Base-by-base conservation (phyloP, 92 coral and sea anemone species). In the Bergia sp. region DNA sequence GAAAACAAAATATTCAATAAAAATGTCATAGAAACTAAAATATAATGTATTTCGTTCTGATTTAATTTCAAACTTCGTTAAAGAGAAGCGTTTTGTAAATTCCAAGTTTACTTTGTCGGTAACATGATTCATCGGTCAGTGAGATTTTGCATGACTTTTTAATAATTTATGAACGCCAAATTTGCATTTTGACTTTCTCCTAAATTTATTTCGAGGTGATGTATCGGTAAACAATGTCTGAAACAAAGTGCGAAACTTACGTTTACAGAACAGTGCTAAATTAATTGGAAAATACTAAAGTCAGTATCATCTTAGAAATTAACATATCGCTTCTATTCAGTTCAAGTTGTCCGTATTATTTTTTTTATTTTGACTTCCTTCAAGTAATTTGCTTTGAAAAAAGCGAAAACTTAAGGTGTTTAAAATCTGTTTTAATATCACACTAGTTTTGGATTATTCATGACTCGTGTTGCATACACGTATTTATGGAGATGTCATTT, bases 101-200 rank as follows among this genome's bases (percentile, higher is more conserved):
- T 45, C 21, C 74, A 10, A 84, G 29, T 84, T 69, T 84, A 72
- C 64, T 84, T 84, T 21, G 79, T 73, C 69, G 13, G 61, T 84
- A 84, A 84, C 36, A 71, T 67, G 74, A 84, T 69, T 84, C 87
- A 84, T 84, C 61, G 74, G 71, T 84, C 45, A 47, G 77, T 69
- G 66, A 84, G 79, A 84, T 71, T 84, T 84, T 84, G 87, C 79
- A 71, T 84, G 87, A 71, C 79, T 84, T 69, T 84, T 84, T 71
- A 84, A 84, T 84, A 69, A 84, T 84, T 84, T 84, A 71, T 84
- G 78, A 69, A 69, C 12, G 50, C 67, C 57, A 44, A 72, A 84
- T 84, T 84, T 84, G 87, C 87, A 84, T 84, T 71, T 84, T 73
- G 67, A 84, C 79, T 84, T 42, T 65, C 75, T 71, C 79, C 50